phyloP scores from a whole-genome alignment of 1,140 invertebrate genomes.

The Phocides pigmalion region DNA sequence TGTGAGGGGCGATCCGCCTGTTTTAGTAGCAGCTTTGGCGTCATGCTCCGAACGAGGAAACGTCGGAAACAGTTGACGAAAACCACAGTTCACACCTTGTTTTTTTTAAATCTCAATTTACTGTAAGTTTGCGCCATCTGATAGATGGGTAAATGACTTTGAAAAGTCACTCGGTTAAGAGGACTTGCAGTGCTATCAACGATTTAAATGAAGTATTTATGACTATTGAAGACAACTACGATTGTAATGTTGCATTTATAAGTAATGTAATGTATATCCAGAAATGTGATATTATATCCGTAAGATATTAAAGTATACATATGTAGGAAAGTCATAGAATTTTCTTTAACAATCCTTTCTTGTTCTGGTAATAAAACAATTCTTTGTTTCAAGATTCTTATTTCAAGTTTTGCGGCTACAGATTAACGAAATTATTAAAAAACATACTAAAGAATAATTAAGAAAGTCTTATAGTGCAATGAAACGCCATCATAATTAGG shows the following conservation, averaged over 20 bases:
- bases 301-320: conserved; percentile 40
- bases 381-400: conserved; percentile 10
- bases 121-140: neutral
- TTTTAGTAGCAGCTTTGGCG: neutral
- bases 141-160: neutral
- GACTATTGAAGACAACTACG: conserved; percentile 38
- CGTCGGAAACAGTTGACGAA: neutral
- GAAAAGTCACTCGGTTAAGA: neutral
- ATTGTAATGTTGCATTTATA: conserved; percentile 53
- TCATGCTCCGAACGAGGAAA: neutral
- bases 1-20: conserved; percentile 48
- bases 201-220: conserved; percentile 36
- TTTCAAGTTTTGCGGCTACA: conserved; percentile 8
- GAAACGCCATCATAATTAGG: neutral
- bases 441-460: neutral
- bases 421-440: neutral
- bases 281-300: conserved; percentile 53
- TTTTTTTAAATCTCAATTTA: neutral
- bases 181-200: neutral
- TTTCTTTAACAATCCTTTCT: neutral
- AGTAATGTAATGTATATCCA: conserved; percentile 43
- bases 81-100: neutral
- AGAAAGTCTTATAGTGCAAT: neutral
- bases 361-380: conserved; percentile 7
- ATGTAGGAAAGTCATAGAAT: conserved; percentile 2